Evolutionary conservation across 2,113 vertebrate species (phyloP).

Genomic region (Callipepla californica): DNA sequence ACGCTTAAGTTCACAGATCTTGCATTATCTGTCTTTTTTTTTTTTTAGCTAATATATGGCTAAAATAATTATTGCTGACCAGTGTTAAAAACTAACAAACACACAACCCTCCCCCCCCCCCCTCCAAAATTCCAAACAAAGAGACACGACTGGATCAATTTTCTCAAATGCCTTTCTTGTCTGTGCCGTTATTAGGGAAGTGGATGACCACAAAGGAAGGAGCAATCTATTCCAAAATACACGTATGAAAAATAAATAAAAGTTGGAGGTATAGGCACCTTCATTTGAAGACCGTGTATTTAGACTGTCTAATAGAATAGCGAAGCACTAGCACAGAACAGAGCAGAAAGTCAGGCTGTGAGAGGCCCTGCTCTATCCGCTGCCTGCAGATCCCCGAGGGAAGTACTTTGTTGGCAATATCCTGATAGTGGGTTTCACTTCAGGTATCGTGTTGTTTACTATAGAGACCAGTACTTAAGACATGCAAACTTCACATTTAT

Average conservation of each 20-base stretch:
- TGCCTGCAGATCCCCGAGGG: not conserved
- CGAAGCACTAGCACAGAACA: not conserved
- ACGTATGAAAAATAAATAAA: not conserved
- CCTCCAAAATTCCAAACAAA: not conserved
- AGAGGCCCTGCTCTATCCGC: not conserved
- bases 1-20: slow-evolving; percentile 34
- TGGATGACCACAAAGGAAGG: slow-evolving; percentile 9
- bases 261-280: slow-evolving; percentile 31
- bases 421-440: not conserved
- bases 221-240: not conserved
- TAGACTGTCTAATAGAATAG: not conserved
- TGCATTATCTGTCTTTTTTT: not conserved
- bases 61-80: slow-evolving; percentile 77
- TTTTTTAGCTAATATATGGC: slow-evolving; percentile 64
- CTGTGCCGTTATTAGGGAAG: not conserved
- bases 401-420: not conserved
- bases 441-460: not conserved
- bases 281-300: slow-evolving; percentile 23
- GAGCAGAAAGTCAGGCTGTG: slow-evolving; percentile 4
- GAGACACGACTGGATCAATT: slow-evolving; percentile 6
- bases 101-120: not conserved
- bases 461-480: not conserved
- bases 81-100: not conserved
- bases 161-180: not conserved
- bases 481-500: not conserved